Conservation (phyloP, 2,888 invertebrate species). For the Drosophila ustulata region DNA sequence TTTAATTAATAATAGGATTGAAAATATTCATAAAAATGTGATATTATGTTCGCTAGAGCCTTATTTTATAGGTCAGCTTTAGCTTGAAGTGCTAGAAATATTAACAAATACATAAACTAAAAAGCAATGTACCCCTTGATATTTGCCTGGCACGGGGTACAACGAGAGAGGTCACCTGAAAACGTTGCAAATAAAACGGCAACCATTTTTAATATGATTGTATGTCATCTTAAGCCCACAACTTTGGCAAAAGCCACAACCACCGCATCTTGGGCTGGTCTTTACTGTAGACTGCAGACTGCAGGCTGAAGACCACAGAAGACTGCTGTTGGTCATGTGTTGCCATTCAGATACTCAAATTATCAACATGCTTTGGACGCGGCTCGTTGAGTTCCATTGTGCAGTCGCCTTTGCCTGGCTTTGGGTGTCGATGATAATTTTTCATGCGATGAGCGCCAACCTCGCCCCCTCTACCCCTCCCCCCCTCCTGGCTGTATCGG, state of each 20-base stretch:
- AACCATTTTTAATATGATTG: slow-evolving; percentile 83
- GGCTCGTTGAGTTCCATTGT: slow-evolving; percentile 55
- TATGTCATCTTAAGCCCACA: slow-evolving; percentile 81
- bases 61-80: too few relatives aligned
- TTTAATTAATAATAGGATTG: too few relatives aligned
- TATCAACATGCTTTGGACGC: slow-evolving; percentile 66
- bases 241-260: slow-evolving; percentile 46
- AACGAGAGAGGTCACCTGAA: slow-evolving; percentile 71
- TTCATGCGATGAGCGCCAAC: slow-evolving; percentile 71
- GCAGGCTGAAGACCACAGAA: slow-evolving; percentile 16
- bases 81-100: too few relatives aligned
- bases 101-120: too few relatives aligned
- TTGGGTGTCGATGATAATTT: slow-evolving; percentile 80
- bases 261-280: slow-evolving; percentile 25
- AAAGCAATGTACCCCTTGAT: neutral
- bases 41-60: too few relatives aligned
- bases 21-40: too few relatives aligned
- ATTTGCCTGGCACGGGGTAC: slow-evolving; percentile 19
- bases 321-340: slow-evolving; percentile 52
- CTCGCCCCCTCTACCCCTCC: slow-evolving; percentile 2
- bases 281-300: slow-evolving; percentile 5
- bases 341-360: slow-evolving; percentile 79
- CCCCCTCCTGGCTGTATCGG: slow-evolving; percentile 26
- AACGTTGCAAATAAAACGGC: slow-evolving; percentile 82
- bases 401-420: slow-evolving; percentile 39